phyloP scores from a whole-genome alignment of 2,888 invertebrate species.

The Nebria salina region DNA sequence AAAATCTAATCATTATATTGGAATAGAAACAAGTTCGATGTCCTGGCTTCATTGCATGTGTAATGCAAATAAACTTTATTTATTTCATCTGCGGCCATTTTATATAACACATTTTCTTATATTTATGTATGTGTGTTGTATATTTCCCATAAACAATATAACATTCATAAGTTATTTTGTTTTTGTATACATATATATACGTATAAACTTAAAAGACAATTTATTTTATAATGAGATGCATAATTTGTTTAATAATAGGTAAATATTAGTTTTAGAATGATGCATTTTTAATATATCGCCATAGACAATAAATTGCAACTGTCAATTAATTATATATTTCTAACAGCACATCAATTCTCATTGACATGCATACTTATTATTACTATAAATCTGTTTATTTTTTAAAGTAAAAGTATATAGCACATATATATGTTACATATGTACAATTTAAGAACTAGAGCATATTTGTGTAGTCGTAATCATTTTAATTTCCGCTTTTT shows the following conservation, averaged over 20 bases:
- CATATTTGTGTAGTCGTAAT: no score
- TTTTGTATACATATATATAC: neutral
- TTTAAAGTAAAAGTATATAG: no score
- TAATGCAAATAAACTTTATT: neutral
- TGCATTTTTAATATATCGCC: neutral
- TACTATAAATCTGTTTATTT: no score
- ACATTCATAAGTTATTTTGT: neutral
- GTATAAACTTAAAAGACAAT: neutral
- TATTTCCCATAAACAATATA: neutral
- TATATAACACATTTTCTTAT: neutral
- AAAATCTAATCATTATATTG: no score
- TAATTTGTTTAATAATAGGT: neutral
- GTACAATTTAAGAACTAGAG: no score
- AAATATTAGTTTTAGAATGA: neutral
- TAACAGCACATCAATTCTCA: no score
- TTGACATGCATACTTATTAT: no score
- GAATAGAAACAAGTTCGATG: no score
- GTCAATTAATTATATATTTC: neutral
- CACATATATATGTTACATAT: no score
- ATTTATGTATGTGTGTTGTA: neutral
- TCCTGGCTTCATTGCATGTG: neutral
- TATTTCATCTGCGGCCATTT: neutral
- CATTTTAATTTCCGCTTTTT: no score
- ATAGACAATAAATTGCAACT: neutral
- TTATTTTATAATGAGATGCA: neutral